Evolutionary conservation across 2,113 vertebrate species (phyloP).

Genomic region (Zingel zingel): DNA sequence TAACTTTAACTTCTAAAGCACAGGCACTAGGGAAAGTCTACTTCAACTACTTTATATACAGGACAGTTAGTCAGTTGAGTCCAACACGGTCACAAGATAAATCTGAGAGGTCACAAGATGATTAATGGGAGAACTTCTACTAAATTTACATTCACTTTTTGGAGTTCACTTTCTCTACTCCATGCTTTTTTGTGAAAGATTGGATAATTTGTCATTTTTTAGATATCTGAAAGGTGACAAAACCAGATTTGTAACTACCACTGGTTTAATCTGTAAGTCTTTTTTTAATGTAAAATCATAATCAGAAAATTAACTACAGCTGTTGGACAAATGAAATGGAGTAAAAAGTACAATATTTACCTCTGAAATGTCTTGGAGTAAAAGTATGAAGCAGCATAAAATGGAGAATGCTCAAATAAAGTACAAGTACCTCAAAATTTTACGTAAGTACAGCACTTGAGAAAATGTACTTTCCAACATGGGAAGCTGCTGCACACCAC

Average conservation of each 20-base stretch:
- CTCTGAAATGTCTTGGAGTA: no score
- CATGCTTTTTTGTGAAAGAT: neutral
- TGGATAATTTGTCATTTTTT: neutral
- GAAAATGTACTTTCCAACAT: neutral
- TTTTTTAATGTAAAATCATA: neutral
- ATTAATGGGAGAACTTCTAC: neutral
- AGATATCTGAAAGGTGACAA: neutral
- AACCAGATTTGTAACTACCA: neutral
- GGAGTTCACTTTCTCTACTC: neutral
- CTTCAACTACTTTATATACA: neutral
- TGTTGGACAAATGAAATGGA: neutral
- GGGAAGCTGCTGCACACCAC: neutral
- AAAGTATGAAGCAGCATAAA: no score
- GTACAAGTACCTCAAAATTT: no score
- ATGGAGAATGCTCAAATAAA: no score
- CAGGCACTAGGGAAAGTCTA: no score
- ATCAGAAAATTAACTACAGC: neutral
- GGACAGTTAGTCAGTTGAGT: neutral
- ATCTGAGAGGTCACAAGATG: neutral
- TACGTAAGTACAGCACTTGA: no score
- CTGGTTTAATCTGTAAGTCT: neutral
- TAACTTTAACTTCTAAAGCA: neutral
- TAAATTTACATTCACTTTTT: neutral
- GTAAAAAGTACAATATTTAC: neutral
- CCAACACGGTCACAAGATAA: neutral